phyloP scores from a whole-genome alignment of 2,113 vertebrate species.

The Salvator merianae region DNA sequence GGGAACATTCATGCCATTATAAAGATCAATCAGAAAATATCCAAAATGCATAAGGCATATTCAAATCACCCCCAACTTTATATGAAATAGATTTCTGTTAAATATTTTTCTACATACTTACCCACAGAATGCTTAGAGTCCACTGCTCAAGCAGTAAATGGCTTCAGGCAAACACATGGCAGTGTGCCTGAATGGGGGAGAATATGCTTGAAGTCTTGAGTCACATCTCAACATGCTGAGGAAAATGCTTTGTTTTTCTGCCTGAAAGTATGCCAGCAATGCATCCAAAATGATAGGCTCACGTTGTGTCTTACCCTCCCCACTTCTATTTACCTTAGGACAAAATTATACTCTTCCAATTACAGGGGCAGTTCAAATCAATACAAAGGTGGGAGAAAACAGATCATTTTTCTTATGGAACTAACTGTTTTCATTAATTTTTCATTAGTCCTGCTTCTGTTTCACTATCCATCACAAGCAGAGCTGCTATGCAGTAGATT shows the following conservation, averaged over 20 bases:
- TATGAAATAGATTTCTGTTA: slow-evolving; percentile 36
- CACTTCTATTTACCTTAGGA: slow-evolving; percentile 69
- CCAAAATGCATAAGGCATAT: slow-evolving; percentile 16
- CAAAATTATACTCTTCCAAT: slow-evolving; percentile 76
- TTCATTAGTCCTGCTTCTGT: slow-evolving; percentile 73
- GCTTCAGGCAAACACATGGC: slow-evolving; percentile 60
- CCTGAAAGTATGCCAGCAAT: slow-evolving; percentile 56
- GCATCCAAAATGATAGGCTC: slow-evolving; percentile 51
- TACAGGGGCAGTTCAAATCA: slow-evolving; percentile 76
- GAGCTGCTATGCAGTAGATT: slow-evolving; percentile 63
- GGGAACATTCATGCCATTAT: neutral
- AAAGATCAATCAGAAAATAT: slow-evolving; percentile 27
- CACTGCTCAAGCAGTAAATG: slow-evolving; percentile 47
- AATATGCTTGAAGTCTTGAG: slow-evolving; percentile 51
- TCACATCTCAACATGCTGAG: slow-evolving; percentile 52
- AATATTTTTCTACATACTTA: slow-evolving; percentile 42
- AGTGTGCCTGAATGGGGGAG: slow-evolving; percentile 57
- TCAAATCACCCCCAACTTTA: slow-evolving; percentile 15
- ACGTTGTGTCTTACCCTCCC: slow-evolving; percentile 39
- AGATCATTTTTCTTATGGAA: slow-evolving; percentile 78
- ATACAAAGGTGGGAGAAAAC: slow-evolving; percentile 73
- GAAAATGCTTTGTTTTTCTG: slow-evolving; percentile 56
- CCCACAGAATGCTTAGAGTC: slow-evolving; percentile 34
- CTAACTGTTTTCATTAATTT: slow-evolving; percentile 79
- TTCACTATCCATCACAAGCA: slow-evolving; percentile 70